A percentile compares a stretch with the other conserved stretches of the same genome.
Conservation (phyloP, 2,113 vertebrate genomes). For the Xenopus laevis region DNA sequence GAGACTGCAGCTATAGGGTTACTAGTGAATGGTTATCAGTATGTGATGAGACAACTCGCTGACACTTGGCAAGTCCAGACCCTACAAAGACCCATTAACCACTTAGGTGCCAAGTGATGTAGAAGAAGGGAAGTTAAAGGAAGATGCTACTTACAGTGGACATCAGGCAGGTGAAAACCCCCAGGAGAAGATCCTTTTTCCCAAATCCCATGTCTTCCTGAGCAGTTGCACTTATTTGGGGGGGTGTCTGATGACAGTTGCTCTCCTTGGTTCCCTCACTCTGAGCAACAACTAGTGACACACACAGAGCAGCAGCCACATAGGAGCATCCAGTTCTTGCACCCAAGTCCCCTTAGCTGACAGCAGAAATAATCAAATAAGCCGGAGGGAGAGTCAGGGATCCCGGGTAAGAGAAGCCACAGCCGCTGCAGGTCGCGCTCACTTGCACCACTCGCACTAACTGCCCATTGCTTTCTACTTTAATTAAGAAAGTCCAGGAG, state of each 20-base stretch:
- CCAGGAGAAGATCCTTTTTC: not conserved
- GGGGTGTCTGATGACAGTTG: too few species aligned
- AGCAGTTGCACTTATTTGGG: too few species aligned
- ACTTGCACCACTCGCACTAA: not conserved
- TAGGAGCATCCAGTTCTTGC: too few species aligned
- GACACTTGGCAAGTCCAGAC: not conserved
- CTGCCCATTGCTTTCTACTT: not conserved
- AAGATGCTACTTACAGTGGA: constrained; percentile 1
- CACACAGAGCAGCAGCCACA: too few species aligned
- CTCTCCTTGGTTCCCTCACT: too few species aligned
- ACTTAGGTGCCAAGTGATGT: not conserved
- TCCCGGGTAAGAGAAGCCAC: not conserved
- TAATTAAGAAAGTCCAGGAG: constrained; percentile 23
- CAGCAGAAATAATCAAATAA: too few species aligned
- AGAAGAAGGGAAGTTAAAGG: not conserved
- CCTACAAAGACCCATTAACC: not conserved
- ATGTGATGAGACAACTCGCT: not conserved
- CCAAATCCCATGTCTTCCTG: not conserved
- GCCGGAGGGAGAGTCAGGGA: not conserved
- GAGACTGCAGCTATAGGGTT: too few species aligned
- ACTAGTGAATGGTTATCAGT: too few species aligned
- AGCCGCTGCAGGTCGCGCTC: not conserved
- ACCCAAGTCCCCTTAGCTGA: too few species aligned
- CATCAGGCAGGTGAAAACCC: not conserved
- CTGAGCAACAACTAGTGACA: too few species aligned